Evolutionary conservation across 2,113 vertebrate species (phyloP), one percentile per base, ranked within the genome.

Genomic region (Tenebrosternarchus preto): DNA sequence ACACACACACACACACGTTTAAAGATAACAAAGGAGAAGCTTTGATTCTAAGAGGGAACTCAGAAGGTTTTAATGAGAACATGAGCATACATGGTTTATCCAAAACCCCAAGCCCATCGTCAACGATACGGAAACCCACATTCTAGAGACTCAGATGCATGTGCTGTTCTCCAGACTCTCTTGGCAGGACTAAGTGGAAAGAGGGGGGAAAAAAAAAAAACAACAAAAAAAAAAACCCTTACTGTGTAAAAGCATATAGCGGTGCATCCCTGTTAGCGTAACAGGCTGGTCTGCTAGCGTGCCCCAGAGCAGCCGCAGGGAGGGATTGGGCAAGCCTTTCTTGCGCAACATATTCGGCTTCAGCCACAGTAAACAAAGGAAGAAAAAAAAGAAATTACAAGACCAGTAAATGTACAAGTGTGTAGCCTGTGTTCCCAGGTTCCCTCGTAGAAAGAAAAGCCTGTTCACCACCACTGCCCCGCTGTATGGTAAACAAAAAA

Each of bases 131-230:
- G 78, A 84, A 73, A 85, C 36, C 63, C 20, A 82, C 61, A 64
- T 68, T 72, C 33, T 77, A 11, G 64, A 78, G 64, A 78, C 83
- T 82, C 68, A 50, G 81, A 75, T 78, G 69, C 78, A 68, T 46
- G 33, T 57, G 71, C 76, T 36, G 16, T 59, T 79, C 77, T 73
- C 81, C 69, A 83, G 80, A 82, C 71, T 72, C 76, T 83, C 76
- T 86, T 91, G 91, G 90, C 90, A 86, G 83, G 27, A 39, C 5
- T 53, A 7, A 76, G 81, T 86, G 89, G 89, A 90, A 90, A 89
- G 88, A 84, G 29, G n/a, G n/a, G n/a, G n/a, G n/a, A n/a, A n/a
- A n/a, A n/a, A n/a, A n/a, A n/a, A n/a, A n/a, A n/a, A n/a, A n/a
- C n/a, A n/a, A n/a, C n/a, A n/a, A n/a, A n/a, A 71, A 88, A 90